Conservation (phyloP, 1,140 invertebrate genomes). For the Drosophila nebulosa region DNA sequence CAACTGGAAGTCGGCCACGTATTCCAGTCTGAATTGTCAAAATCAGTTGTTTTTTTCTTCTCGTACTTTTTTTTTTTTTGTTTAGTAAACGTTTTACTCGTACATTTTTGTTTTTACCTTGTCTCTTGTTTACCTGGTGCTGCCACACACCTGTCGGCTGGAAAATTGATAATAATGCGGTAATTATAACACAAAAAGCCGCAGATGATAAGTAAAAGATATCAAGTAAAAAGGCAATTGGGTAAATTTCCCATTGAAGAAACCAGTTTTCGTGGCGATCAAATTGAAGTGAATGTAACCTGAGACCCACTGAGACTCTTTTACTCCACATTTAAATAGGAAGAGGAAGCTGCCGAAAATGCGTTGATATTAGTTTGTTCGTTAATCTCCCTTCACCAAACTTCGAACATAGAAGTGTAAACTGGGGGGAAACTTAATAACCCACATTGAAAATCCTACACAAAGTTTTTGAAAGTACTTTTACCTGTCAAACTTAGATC, state of each 20-base stretch:
- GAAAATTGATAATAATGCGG: slow-evolving; percentile 18
- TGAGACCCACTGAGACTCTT: background rate
- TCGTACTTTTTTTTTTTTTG: background rate
- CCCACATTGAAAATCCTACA: background rate
- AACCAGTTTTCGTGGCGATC: background rate
- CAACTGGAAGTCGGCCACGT: slow-evolving; percentile 4
- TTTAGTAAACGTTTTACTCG: background rate
- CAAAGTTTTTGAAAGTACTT: too few relatives aligned
- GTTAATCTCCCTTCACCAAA: slow-evolving; percentile 5
- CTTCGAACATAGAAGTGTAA: background rate
- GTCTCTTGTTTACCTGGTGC: slow-evolving; percentile 1
- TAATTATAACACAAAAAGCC: slow-evolving; percentile 18
- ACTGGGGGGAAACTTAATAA: background rate
- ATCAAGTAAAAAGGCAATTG: background rate
- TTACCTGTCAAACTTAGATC: too few relatives aligned
- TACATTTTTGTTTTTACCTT: background rate
- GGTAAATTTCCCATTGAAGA: background rate
- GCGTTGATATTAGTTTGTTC: background rate
- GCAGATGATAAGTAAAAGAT: background rate
- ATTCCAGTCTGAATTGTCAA: slow-evolving; percentile 23
- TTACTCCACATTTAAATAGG: slow-evolving; percentile 12
- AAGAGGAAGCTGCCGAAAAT: slow-evolving; percentile 3
- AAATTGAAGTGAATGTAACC: slow-evolving; percentile 1
- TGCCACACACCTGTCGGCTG: slow-evolving; percentile 3
- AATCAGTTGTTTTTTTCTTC: background rate